These are phyloP conservation scores for Hystrix brachyura DNA, from an alignment of 2,113 vertebrate genomes.

Conservation along the genomic window DNA sequence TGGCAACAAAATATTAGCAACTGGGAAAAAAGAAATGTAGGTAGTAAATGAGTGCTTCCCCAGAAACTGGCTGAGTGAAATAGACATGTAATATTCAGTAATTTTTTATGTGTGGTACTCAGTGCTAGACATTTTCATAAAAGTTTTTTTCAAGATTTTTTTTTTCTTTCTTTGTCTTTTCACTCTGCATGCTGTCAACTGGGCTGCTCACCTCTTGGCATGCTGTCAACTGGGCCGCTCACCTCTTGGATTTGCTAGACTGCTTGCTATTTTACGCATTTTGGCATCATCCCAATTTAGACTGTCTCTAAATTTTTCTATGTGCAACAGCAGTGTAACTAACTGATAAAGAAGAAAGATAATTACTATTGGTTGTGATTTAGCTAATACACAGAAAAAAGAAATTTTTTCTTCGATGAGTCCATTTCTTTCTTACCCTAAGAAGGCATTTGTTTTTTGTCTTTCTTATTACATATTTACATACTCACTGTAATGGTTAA, in stretches of 20 bases:
- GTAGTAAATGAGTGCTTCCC: neutral
- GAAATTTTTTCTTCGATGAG: conserved; percentile 9
- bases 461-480: neutral
- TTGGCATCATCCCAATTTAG: conserved; percentile 3
- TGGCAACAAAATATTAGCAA: neutral
- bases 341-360: neutral
- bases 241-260: conserved; percentile 1
- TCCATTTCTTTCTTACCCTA: neutral
- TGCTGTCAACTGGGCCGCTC: neutral
- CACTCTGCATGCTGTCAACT: neutral
- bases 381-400: neutral
- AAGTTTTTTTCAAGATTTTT: neutral
- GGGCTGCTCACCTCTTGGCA: too few relatives aligned
- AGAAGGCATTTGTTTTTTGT: conserved; percentile 3
- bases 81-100: neutral
- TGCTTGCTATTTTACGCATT: conserved; percentile 33
- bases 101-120: neutral
- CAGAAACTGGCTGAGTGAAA: neutral
- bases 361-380: neutral
- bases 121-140: neutral
- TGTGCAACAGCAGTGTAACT: neutral
- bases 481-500: conserved; percentile 5
- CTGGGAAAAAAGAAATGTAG: conserved; percentile 3
- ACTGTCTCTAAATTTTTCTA: conserved; percentile 41
- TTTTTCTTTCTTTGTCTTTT: conserved; percentile 20